Base-by-base conservation (phyloP, 2,113 vertebrate species). In the Catharus bicknelli region DNA sequence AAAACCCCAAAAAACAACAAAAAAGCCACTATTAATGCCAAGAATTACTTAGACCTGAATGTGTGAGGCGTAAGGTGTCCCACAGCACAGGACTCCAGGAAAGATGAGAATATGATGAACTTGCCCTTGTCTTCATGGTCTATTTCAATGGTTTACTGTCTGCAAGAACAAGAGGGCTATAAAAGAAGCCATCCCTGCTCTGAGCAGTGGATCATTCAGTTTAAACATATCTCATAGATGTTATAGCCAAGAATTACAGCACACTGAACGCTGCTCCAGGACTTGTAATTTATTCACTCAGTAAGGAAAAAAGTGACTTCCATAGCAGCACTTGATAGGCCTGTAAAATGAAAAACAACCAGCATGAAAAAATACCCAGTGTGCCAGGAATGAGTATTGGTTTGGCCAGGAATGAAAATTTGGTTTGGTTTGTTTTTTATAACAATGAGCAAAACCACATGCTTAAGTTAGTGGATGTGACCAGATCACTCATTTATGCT, bases 331-430 rank as follows among this genome's bases (percentile, higher is more conserved):
- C 32, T 57, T 32, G 74, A 83, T 64, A 84, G 53, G 54, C n/a
- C 58, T 84, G 32, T 64, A 92, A 87, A 95, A 86, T 66, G 61
- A 84, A 75, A 90, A 94, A 45, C 45, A 76, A 45, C 16, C 61
- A 74, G 48, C 32, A 57, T 10, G 8, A 42, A 58, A 82, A 92
- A 82, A 76, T 3, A 85, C 30, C 40, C 50, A 40, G 15, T 55
- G 48, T 14, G 34, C 13, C 69, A 83, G 58, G 23, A 76, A 40
- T 10, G 54, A 79, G 74, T 23, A n/a, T 29, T 53, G 73, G 63
- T 61, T 77, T 77, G 16, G 23, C 29, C 54, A 83, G 54, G 23
- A 90, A 51, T 13, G 38, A 59, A 82, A n/a, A 75, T 88, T 68
- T 63, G 18, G 26, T 0, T 53, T 38, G 16, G 8, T 25, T 80